Conservation (phyloP, 2,888 invertebrate genomes). For the Rhingia campestris region DNA sequence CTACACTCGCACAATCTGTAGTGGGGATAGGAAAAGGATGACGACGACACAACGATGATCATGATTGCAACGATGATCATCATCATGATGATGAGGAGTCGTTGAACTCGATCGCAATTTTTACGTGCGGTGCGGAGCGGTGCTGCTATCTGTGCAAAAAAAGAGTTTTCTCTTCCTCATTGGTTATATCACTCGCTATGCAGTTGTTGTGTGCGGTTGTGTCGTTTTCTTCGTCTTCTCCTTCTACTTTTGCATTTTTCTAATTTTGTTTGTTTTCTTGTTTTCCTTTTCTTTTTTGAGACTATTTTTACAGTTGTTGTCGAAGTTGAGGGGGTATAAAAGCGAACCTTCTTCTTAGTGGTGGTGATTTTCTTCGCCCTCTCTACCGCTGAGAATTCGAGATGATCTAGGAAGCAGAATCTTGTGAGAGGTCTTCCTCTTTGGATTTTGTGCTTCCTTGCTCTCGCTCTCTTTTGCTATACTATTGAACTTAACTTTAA, state of each 20-base stretch:
- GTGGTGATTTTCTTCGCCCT: constrained; percentile 46
- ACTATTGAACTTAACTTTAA: constrained; percentile 66
- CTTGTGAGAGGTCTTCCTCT: not conserved
- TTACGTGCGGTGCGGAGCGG: constrained; percentile 27
- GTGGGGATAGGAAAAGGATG: constrained; percentile 49
- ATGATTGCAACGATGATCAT: constrained; percentile 34
- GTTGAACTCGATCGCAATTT: constrained; percentile 70
- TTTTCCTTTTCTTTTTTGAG: constrained; percentile 31
- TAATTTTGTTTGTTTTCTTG: constrained; percentile 7
- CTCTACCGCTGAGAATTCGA: constrained; percentile 28
- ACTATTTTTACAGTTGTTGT: constrained; percentile 69
- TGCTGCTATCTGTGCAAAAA: constrained; percentile 50
- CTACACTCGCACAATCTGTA: constrained; percentile 76
- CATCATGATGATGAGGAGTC: constrained; percentile 58
- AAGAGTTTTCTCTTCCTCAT: constrained; percentile 73
- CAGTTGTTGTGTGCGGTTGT: constrained; percentile 56
- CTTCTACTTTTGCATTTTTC: constrained; percentile 1
- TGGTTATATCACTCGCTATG: constrained; percentile 73
- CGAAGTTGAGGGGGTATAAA: constrained; percentile 29
- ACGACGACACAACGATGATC: constrained; percentile 29
- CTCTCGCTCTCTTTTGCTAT: constrained; percentile 46
- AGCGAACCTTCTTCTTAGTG: constrained; percentile 3
- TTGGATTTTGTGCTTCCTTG: not conserved
- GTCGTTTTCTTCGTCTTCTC: constrained; percentile 54
- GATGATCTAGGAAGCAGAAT: constrained; percentile 4